A percentile compares a stretch with the other conserved stretches of the same genome.
These are phyloP conservation scores for Lycaon pictus DNA, from an alignment of 2,113 vertebrate species.

Conservation along the genomic window DNA sequence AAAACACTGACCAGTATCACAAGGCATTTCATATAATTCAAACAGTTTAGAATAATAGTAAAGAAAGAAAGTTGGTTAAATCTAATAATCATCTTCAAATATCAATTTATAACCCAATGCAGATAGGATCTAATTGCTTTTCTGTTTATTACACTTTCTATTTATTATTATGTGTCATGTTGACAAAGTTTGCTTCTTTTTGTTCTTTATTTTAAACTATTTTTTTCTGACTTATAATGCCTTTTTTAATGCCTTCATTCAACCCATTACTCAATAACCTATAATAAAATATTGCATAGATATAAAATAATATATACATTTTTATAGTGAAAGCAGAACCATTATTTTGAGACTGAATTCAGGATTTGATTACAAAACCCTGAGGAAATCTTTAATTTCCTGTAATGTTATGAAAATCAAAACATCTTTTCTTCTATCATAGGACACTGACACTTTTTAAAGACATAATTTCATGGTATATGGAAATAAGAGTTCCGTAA, in stretches of 20 bases:
- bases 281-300: neutral
- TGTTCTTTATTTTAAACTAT: neutral
- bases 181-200: neutral
- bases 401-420: neutral
- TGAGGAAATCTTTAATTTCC: neutral
- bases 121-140: neutral
- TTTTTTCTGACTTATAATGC: neutral
- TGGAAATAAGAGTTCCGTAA: constrained; percentile 35
- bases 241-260: neutral
- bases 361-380: constrained; percentile 25
- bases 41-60: neutral
- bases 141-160: neutral
- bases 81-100: neutral
- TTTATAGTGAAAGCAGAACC: neutral
- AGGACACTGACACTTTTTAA: neutral
- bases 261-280: neutral
- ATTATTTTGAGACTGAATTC: neutral
- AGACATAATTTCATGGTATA: constrained; percentile 11
- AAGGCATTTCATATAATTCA: neutral
- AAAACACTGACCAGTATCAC: neutral
- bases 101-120: neutral
- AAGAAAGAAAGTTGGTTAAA: neutral
- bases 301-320: neutral
- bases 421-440: constrained; percentile 10
- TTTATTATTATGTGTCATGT: neutral